phyloP scores from a whole-genome alignment of 2,113 vertebrate species.

The Cyrtonyx montezumae region DNA sequence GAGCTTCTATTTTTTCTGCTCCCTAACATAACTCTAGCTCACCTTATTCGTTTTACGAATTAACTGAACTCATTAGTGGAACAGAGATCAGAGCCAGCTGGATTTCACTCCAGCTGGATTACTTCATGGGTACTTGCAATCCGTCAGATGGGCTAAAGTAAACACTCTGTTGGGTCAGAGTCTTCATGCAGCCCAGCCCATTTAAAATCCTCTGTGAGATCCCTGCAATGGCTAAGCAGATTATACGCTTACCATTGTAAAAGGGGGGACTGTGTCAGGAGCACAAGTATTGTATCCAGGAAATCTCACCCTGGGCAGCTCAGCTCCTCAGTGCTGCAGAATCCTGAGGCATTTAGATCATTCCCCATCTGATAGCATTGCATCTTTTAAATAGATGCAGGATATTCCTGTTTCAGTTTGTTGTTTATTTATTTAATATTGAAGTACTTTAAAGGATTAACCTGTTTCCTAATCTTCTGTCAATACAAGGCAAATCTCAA shows the following conservation, averaged over 20 bases:
- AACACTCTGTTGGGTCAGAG: background rate
- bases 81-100: background rate
- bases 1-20: accelerated
- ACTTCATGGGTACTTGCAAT: background rate
- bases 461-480: background rate
- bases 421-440: background rate
- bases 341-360: background rate
- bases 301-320: background rate
- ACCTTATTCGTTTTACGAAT: background rate
- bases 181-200: background rate
- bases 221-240: background rate
- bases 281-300: background rate
- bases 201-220: background rate
- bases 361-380: background rate
- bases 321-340: background rate
- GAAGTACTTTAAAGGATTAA: background rate
- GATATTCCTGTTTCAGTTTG: background rate
- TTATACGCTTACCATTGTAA: background rate
- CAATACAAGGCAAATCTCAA: background rate
- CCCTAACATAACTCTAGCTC: background rate
- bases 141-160: background rate
- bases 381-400: background rate
- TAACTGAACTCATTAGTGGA: background rate
- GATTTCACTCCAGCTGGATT: background rate
- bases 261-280: background rate